Percentiles rank a stretch among this genome's conserved stretches.
Conservation (phyloP, 1,140 invertebrate genomes). For the Aphis craccivora region DNA sequence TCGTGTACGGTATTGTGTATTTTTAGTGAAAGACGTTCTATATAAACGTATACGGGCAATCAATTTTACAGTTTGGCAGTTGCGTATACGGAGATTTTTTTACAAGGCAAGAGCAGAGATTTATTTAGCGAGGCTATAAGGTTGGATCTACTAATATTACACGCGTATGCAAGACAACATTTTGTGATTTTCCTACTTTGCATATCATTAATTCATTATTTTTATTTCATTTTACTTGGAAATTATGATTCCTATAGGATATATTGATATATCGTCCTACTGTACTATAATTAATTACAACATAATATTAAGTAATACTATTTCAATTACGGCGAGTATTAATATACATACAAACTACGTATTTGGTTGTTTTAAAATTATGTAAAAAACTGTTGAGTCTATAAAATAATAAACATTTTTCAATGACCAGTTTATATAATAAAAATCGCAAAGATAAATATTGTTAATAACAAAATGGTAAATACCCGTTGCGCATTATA, state of each 20-base stretch:
- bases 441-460: background rate
- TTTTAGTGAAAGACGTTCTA: background rate
- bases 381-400: background rate
- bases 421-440: background rate
- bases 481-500: background rate
- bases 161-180: background rate
- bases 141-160: background rate
- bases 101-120: background rate
- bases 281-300: background rate
- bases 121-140: background rate
- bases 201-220: background rate
- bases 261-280: background rate
- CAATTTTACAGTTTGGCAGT: constrained; percentile 15
- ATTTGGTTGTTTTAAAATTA: too few relatives aligned
- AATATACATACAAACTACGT: background rate
- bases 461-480: background rate
- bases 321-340: background rate
- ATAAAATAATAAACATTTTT: background rate
- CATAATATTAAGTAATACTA: background rate
- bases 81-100: background rate
- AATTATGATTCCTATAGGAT: background rate
- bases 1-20: background rate
- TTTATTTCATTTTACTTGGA: background rate
- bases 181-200: background rate
- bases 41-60: background rate